Evolutionary conservation across 2,797 vertebrate species (phyloP), one percentile per base, ranked within the genome.

Genomic region (Fratercula arctica): DNA sequence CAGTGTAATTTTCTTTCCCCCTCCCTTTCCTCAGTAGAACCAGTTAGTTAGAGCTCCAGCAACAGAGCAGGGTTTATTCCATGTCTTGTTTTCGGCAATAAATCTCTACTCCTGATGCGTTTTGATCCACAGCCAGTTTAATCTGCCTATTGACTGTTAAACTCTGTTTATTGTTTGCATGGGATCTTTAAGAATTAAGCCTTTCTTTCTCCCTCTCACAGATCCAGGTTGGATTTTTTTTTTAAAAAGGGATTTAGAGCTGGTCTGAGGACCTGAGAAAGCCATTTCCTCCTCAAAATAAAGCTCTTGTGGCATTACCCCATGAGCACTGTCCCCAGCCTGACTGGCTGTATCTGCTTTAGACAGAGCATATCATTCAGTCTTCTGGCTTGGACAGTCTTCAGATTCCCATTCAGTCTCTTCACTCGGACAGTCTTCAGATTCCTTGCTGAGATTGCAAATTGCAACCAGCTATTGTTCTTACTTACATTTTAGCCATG

Each of bases 71-170:
- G 61, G 68, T 43, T 96, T 94, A 94, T 93, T 96, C 79, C 3
- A 1, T 35, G 61, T 79, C 89, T 92, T 91, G 64, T 95, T 96
- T 95, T 97, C 77, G 63, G 64, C 93, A 89, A 66, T 93, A 95
- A 96, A 93, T 93, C 91, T 93, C 48, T 57, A 24, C 54, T 95
- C 64, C 74, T 51, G 54, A 94, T 92, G 57, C 0, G 0, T 92
- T 97, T 96, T 96, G 88, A 93, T 90, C 74, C 82, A 81, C 45
- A 87, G 79, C 51, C 95, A 97, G 84, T 95, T 95, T 96, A 96
- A 94, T 94, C 89, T 93, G 90, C 78, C 86, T 89, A 92, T 70
- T 96, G 89, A 93, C 70, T 93, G 48, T 82, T 94, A 92, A 92
- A 95, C 43, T 93, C 64, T 83, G 51, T 54, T 90, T 94, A 85